Evolutionary conservation across 2,797 vertebrate genomes (phyloP), one percentile per base, ranked within the genome.

Genomic region (Gallirallus australis): DNA sequence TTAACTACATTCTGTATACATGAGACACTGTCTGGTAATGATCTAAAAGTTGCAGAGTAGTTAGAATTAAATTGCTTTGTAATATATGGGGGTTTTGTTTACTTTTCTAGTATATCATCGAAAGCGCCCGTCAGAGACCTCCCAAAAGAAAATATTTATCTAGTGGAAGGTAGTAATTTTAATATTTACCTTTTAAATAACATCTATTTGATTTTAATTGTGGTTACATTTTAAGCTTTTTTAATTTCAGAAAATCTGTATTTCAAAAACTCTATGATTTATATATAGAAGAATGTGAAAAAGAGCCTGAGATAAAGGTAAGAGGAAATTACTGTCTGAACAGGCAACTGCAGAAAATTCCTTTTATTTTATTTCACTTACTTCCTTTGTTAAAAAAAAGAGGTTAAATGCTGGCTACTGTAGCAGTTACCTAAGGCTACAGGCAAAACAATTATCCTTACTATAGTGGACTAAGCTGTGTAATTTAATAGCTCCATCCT

Each of bases 201-300:
- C 4, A 50, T 73, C 93, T 92, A 5, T 83, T 92, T 65, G 16
- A 48, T 77, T 79, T 57, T 76, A 45, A 91, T 47, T 82, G 88
- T 81, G 35, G 68, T 96, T 96, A 73, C 84, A 71, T 90, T 7
- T 66, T 82, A 64, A 93, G 48, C 69, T 70, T 94, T 31, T 85
- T 95, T 91, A 20, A 90, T 97, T 97, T 95, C 97, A 98, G 99
- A 97, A 99, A 99, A 98, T 99, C 99, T 95, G 98, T 99, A 89
- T 99, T 99, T 98, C 99, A 99, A 98, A 99, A 99, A 97, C 99
- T 99, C 90, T 99, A 99, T 98, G 99, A 99, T 97, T 97, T 99
- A 61, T 99, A 99, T 97, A 98, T 99, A 96, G 99, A 99, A 97
- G 99, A 99, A 99, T 99, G 99, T 98, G 99, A 99, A 97, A 99